These are phyloP conservation scores for Spilogale gracilis DNA, from an alignment of 2,113 vertebrate species.

Conservation along the genomic window DNA sequence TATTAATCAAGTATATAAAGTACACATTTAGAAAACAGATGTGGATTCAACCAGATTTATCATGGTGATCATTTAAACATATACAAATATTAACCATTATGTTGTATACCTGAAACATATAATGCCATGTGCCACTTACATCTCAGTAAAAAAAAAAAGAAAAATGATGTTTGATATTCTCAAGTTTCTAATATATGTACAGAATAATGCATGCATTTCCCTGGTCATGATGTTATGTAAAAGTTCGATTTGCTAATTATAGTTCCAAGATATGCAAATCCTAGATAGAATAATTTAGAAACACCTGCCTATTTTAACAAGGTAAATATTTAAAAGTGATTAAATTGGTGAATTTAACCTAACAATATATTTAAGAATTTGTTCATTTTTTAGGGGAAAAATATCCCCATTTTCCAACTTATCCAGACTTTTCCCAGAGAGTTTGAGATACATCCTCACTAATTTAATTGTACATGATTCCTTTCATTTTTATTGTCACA, in stretches of 20 bases:
- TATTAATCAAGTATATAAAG: neutral
- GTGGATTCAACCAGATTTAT: neutral
- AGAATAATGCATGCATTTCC: neutral
- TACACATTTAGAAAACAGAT: neutral
- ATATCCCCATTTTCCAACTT: neutral
- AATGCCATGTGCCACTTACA: neutral
- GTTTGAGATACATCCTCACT: neutral
- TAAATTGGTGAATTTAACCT: neutral
- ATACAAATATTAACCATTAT: neutral
- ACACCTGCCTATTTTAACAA: neutral
- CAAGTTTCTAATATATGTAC: neutral
- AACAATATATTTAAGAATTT: neutral
- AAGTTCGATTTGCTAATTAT: neutral
- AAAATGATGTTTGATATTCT: neutral
- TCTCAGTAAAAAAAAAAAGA: neutral
- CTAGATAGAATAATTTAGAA: neutral
- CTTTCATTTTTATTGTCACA: neutral
- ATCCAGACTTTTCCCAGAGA: neutral
- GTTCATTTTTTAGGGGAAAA: neutral
- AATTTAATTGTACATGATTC: neutral
- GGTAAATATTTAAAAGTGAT: neutral
- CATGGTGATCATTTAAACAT: neutral
- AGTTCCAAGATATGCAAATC: neutral
- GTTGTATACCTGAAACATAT: neutral
- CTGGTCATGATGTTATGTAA: neutral